Evolutionary conservation across 2,797 vertebrate genomes (phyloP), one percentile per base, ranked within the genome.

Genomic region (Remorina albescens): DNA sequence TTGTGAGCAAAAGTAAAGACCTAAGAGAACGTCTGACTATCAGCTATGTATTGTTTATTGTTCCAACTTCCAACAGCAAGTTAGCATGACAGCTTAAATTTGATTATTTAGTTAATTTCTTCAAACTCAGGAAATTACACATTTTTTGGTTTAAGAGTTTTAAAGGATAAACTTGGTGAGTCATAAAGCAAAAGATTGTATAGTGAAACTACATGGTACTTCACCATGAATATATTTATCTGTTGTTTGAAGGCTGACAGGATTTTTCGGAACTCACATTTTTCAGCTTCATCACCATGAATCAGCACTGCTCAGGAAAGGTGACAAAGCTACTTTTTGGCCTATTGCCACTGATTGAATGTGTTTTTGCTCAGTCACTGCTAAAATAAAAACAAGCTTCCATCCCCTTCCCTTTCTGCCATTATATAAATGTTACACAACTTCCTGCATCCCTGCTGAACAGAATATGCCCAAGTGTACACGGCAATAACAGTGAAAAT

Each of bases 371-470:
- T 42, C 25, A 11, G 42, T 41, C 15, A 19, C 30, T 44, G 16
- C 9, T 16, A 44, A 60, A 42, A 21, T 32, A 34, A 23, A 41
- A 41, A 41, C 30, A 46, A 39, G 41, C 44, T 37, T 58, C 53
- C 60, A 66, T 55, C 37, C 6, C 16, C 9, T 63, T 18, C 23
- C 47, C 6, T n/a, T n/a, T 66, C 12, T 50, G 28, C 21, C 61
- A 41, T 12, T 58, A 18, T 42, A 16, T 76, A 30, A 42, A 51
- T 44, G 46, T 28, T 28, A 37, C 28, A 50, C 8, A 7, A 25
- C 41, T 30, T 61, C 39, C 62, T 41, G 23, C 11, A n/a, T 39
- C 13, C 2, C 10, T 10, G 23, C 25, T 28, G 37, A 57, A 32
- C 18, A 30, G 30, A 30, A 34, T n/a, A n/a, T n/a, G n/a, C n/a